Evolutionary conservation across 1,140 invertebrate species (phyloP).

Genomic region (Gonioctena quinquepunctata): DNA sequence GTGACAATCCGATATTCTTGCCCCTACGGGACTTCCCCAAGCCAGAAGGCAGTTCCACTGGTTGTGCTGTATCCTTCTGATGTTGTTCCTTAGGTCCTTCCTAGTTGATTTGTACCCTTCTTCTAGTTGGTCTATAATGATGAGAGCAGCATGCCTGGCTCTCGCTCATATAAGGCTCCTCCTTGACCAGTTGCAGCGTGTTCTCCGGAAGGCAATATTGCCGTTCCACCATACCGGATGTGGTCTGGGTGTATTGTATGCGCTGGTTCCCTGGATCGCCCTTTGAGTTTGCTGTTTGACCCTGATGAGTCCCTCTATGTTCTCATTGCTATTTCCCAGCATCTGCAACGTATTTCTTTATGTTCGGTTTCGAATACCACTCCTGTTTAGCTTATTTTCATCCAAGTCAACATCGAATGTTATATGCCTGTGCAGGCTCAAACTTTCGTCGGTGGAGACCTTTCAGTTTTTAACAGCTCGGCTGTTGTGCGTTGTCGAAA

Average conservation of each 20-base stretch:
- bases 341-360: background rate
- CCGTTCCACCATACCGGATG: background rate
- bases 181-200: background rate
- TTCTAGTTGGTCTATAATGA: background rate
- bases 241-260: background rate
- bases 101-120: background rate
- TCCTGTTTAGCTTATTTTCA: background rate
- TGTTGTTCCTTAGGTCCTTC: background rate
- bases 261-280: background rate
- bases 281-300: background rate
- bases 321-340: background rate
- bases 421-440: background rate
- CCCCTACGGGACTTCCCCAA: background rate
- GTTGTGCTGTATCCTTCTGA: background rate
- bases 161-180: background rate
- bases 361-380: background rate
- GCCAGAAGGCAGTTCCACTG: background rate
- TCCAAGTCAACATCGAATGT: background rate
- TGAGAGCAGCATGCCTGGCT: background rate
- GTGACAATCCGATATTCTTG: background rate
- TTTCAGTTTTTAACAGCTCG: background rate
- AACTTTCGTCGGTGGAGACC: too few species aligned
- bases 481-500: background rate
- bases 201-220: background rate
- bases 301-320: background rate